phyloP scores from a whole-genome alignment of 1,140 invertebrate species.

The Saxidomus purpurata region DNA sequence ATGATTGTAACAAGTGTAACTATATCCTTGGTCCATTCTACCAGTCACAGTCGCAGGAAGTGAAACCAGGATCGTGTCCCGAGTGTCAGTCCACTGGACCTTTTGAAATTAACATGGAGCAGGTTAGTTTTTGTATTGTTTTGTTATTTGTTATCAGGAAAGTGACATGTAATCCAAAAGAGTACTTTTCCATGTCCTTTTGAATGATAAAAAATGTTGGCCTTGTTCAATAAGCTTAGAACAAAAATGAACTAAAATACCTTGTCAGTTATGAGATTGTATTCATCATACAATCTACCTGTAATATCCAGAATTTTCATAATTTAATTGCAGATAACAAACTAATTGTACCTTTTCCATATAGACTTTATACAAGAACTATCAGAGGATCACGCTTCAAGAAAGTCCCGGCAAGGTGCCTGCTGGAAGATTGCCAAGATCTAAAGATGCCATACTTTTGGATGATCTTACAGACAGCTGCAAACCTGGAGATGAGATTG shows the following conservation, averaged over 20 bases:
- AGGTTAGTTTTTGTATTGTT: conserved; percentile 90
- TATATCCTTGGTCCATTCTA: conserved; percentile 98
- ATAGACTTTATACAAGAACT: conserved; percentile 99
- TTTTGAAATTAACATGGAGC: conserved; percentile 92
- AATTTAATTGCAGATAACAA: not conserved
- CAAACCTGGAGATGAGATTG: conserved; percentile 99
- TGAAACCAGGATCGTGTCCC: conserved; percentile 98
- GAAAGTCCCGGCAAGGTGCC: conserved; percentile 95
- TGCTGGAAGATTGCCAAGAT: conserved; percentile 98
- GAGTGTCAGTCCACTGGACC: conserved; percentile 99
- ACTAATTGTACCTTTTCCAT: conserved; percentile 66
- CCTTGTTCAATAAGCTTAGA: too few species aligned
- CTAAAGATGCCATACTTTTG: conserved; percentile 98
- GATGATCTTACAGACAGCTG: conserved; percentile 98
- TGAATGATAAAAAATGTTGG: too few species aligned
- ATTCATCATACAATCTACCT: too few species aligned
- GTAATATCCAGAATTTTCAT: too few species aligned
- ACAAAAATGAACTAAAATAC: too few species aligned
- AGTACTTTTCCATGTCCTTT: too few species aligned
- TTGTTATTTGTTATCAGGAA: too few species aligned
- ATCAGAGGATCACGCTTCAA: conserved; percentile 99
- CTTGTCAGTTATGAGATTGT: too few species aligned
- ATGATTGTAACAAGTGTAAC: conserved; percentile 98
- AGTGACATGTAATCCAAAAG: too few species aligned
- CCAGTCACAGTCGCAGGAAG: conserved; percentile 96